Conservation (phyloP, 2,888 invertebrate species). For the Dichetophora obliterata region DNA sequence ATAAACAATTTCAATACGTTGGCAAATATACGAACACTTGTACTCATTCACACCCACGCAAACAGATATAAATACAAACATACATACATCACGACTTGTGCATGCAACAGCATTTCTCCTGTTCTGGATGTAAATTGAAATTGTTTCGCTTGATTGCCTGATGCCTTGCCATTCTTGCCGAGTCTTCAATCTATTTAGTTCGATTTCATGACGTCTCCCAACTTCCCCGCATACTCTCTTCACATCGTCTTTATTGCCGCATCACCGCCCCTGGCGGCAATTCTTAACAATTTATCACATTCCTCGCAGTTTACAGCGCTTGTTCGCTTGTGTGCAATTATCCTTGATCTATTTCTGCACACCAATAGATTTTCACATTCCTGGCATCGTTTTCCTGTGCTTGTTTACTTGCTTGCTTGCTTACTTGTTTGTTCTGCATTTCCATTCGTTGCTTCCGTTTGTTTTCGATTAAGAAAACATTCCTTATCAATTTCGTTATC, state of each 20-base stretch:
- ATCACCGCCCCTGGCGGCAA: too few relatives aligned
- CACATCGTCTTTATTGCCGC: too few relatives aligned
- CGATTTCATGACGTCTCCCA: too few relatives aligned
- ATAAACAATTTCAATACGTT: neutral
- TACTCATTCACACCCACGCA: neutral
- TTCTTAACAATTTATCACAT: slow-evolving; percentile 11
- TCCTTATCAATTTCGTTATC: slow-evolving; percentile 4
- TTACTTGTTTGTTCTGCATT: slow-evolving; percentile 12
- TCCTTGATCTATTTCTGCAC: slow-evolving; percentile 14
- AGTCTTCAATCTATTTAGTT: neutral
- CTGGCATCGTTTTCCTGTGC: neutral
- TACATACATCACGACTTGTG: neutral
- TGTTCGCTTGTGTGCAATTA: slow-evolving; percentile 7
- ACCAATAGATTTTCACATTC: slow-evolving; percentile 9
- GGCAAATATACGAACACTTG: neutral
- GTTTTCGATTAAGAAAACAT: slow-evolving; percentile 1
- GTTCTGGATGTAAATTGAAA: slow-evolving; percentile 13
- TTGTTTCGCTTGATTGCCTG: slow-evolving; percentile 11
- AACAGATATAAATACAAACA: neutral
- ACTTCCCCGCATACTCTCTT: too few relatives aligned
- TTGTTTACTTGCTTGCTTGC: neutral
- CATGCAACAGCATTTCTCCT: neutral
- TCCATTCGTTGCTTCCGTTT: slow-evolving; percentile 5
- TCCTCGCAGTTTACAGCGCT: neutral
- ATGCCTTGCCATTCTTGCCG: neutral